Conservation (phyloP, 2,113 vertebrate genomes). For the Sylvia atricapilla region DNA sequence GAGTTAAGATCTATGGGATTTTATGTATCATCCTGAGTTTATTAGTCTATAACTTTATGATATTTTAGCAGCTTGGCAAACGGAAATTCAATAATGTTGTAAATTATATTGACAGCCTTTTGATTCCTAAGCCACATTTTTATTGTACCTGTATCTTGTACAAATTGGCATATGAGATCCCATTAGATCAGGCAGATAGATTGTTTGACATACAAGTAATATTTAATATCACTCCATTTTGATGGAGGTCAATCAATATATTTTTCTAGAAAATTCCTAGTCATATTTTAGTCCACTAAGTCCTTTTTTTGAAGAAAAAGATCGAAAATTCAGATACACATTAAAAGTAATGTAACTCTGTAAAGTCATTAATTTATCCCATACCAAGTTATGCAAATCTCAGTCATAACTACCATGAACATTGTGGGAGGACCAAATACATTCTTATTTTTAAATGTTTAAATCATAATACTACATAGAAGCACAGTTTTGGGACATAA, state of each 20-base stretch:
- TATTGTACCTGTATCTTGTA: slow-evolving; percentile 50
- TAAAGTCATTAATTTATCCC: neutral
- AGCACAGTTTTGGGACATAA: neutral
- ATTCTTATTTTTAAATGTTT: neutral
- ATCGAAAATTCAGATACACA: neutral
- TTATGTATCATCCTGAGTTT: neutral
- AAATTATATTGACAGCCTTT: slow-evolving; percentile 66
- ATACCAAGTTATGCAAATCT: neutral
- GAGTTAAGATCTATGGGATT: neutral
- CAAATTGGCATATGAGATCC: slow-evolving; percentile 55
- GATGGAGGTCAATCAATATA: slow-evolving; percentile 44
- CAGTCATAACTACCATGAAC: fast-evolving
- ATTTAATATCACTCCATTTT: slow-evolving; percentile 52
- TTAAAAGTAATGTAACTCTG: neutral
- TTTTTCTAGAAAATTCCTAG: neutral
- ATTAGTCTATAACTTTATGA: slow-evolving; percentile 32
- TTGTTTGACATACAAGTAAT: slow-evolving; percentile 42
- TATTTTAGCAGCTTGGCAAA: slow-evolving; percentile 44
- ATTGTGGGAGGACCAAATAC: neutral
- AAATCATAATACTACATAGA: neutral
- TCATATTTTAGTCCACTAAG: neutral
- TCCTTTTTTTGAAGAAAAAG: neutral
- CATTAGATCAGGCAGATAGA: slow-evolving; percentile 32
- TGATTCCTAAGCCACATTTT: slow-evolving; percentile 57
- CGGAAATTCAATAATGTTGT: slow-evolving; percentile 17